phyloP scores from a whole-genome alignment of 2,888 invertebrate species.

The Escarpia spicata region DNA sequence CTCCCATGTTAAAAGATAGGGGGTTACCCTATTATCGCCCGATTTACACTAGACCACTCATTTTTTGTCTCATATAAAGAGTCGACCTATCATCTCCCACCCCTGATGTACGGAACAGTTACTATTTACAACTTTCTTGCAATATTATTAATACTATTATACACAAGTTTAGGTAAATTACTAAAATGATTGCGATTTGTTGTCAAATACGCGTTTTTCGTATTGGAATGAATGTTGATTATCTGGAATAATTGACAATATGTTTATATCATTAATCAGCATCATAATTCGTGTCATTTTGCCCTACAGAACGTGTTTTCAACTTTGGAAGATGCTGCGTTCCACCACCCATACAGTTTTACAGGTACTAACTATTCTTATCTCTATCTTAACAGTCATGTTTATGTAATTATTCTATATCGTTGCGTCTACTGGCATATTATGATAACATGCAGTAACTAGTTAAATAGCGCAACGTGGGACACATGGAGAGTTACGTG shows the following conservation, averaged over 20 bases:
- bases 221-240: background rate
- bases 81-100: background rate
- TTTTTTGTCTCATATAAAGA: too few relatives aligned
- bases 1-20: too few relatives aligned
- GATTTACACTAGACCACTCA: too few relatives aligned
- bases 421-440: background rate
- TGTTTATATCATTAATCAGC: background rate
- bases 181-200: too few relatives aligned
- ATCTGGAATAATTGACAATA: background rate
- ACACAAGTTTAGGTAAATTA: too few relatives aligned
- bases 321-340: background rate
- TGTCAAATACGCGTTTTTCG: too few relatives aligned
- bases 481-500: too few relatives aligned
- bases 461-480: too few relatives aligned
- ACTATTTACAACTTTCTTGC: too few relatives aligned
- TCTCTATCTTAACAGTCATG: background rate
- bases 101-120: background rate
- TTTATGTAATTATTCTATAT: background rate
- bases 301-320: background rate
- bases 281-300: background rate
- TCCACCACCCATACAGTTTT: background rate
- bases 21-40: too few relatives aligned
- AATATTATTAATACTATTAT: too few relatives aligned
- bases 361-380: background rate
- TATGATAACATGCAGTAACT: too few relatives aligned